These are phyloP conservation scores for Botia almorhae DNA, from an alignment of 2,797 vertebrate species.

Conservation along the genomic window DNA sequence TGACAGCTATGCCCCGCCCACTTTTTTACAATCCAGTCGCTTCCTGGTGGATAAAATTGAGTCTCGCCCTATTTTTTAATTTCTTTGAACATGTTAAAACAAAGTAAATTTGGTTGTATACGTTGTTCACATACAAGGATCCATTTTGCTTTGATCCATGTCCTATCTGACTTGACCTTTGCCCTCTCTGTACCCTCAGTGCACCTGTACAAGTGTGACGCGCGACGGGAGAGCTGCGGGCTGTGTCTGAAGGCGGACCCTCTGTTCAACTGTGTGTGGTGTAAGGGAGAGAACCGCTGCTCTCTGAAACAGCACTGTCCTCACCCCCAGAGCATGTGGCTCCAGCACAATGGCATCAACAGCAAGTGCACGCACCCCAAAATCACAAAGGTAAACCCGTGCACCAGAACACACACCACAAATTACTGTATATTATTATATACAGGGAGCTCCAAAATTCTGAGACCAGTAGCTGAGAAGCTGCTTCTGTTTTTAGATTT, in stretches of 20 bases:
- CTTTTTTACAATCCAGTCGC: too few species aligned
- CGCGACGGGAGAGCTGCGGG: constrained; percentile 93
- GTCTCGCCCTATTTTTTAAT: too few species aligned
- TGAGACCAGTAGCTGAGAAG: background rate
- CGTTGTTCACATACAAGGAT: background rate
- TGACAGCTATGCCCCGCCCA: too few species aligned
- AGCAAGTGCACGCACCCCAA: constrained; percentile 95
- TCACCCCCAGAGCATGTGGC: constrained; percentile 88
- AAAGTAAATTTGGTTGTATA: too few species aligned
- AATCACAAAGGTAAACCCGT: constrained; percentile 89
- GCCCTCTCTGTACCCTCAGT: constrained; percentile 75
- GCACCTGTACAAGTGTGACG: constrained; percentile 96
- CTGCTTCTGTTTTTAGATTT: too few species aligned
- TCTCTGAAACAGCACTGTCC: constrained; percentile 94
- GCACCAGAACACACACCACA: constrained; percentile 18
- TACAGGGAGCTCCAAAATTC: background rate
- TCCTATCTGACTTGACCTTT: constrained; percentile 15
- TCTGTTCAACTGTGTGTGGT: constrained; percentile 95
- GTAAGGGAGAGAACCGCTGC: constrained; percentile 89
- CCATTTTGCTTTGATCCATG: background rate
- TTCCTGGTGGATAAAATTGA: too few species aligned
- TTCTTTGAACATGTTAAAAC: too few species aligned
- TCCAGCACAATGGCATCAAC: constrained; percentile 89
- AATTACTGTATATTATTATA: background rate
- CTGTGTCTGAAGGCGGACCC: constrained; percentile 95